Evolutionary conservation across 2,113 vertebrate genomes (phyloP), one percentile per base, ranked within the genome.

Genomic region (Hystrix cristata): DNA sequence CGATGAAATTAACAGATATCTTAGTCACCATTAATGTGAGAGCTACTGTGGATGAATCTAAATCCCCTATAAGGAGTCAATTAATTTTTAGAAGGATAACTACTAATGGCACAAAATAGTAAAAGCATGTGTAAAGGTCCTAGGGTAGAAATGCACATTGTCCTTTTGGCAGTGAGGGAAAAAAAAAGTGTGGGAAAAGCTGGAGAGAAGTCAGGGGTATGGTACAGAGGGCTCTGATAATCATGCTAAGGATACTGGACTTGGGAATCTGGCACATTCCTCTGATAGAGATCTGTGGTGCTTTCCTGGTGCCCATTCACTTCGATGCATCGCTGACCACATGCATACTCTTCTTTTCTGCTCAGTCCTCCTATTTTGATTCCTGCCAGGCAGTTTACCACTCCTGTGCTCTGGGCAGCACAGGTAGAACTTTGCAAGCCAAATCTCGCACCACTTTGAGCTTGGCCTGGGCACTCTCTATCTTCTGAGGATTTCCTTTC

Each of bases 401-500:
- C 65, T 29, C 16, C 2, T 21, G 69, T 29, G 21, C 38, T 79
- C 48, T 57, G 62, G 74, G 51, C 25, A 46, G 11, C 59, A 48
- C 3, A 55, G 51, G n/a, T 9, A 87, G 90, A 64, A 55, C 43
- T 55, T 87, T 85, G 48, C 71, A 80, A 72, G 57, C 23, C 43
- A 91, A 27, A 43, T 60, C 14, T 1, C 87, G 48, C 25, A 59
- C 76, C 31, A 15, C 46, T 79, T 67, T 71, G 79, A 71, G 13
- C 12, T 55, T 84, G 76, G 43, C 46, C 43, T 80, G 25, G 74
- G 13, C 27, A 31, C 38, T 64, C 21, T 80, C 46, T 65, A 59
- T 95, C 84, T 95, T 38, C 82, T 91, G 72, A n/a, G 76, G 74
- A 51, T 90, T 81, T 91, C 38, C 65, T 86, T 88, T 91, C 71